Conservation (phyloP, 2,797 vertebrate species). For the Protonibea diacanthus region DNA sequence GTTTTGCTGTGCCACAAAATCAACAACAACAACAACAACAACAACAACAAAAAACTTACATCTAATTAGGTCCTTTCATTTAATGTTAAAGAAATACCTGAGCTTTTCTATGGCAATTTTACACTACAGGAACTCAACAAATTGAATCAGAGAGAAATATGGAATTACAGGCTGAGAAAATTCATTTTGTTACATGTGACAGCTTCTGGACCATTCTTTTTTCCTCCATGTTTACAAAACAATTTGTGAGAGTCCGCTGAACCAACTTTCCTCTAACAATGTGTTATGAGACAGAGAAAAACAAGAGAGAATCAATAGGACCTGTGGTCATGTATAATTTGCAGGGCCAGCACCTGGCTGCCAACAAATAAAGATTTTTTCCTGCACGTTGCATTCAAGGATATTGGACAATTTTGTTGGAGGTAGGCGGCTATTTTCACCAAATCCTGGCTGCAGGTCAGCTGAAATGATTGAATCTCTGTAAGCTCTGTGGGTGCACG, state of each 20-base stretch:
- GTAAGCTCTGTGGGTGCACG: slow-evolving; percentile 73
- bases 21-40: slow-evolving; percentile 24
- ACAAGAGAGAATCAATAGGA: slow-evolving; percentile 84
- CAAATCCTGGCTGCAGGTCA: slow-evolving; percentile 76
- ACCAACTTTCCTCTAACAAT: slow-evolving; percentile 81
- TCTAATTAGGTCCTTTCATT: slow-evolving; percentile 56
- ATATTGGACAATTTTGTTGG: slow-evolving; percentile 78
- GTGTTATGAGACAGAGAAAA: slow-evolving; percentile 82
- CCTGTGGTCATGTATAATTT: slow-evolving; percentile 84
- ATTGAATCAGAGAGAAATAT: slow-evolving; percentile 55
- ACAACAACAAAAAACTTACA: slow-evolving; percentile 12
- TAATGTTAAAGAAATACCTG: slow-evolving; percentile 36
- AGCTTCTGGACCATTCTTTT: slow-evolving; percentile 60
- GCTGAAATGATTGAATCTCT: slow-evolving; percentile 77
- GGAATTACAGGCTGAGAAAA: slow-evolving; percentile 56
- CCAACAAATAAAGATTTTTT: slow-evolving; percentile 78
- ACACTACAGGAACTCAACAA: slow-evolving; percentile 24
- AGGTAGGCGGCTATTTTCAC: slow-evolving; percentile 74
- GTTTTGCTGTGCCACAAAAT: slow-evolving; percentile 35
- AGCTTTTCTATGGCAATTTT: slow-evolving; percentile 25
- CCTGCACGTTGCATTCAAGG: slow-evolving; percentile 73
- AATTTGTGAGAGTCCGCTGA: slow-evolving; percentile 73
- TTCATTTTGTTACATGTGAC: slow-evolving; percentile 63
- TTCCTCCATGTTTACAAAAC: slow-evolving; percentile 75
- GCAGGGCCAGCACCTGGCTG: slow-evolving; percentile 80